phyloP scores from a whole-genome alignment of 1,140 invertebrate genomes.

The Drosophila sucinea region DNA sequence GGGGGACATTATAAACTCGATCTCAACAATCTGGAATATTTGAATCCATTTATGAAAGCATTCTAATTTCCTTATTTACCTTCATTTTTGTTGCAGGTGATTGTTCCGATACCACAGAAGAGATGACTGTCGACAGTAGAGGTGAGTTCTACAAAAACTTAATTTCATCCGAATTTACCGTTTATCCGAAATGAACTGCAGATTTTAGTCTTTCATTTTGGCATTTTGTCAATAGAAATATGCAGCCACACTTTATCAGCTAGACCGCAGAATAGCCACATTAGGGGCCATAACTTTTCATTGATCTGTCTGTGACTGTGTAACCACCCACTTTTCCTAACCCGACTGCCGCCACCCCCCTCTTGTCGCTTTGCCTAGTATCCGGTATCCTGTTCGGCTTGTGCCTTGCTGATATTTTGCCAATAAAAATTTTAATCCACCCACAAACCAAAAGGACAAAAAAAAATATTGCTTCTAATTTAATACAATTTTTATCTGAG shows the following conservation, averaged over 20 bases:
- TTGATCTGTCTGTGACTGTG: constrained; percentile 1
- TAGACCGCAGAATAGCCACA: constrained; percentile 7
- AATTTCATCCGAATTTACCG: background rate
- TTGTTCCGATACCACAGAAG: constrained; percentile 82
- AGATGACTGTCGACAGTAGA: constrained; percentile 82
- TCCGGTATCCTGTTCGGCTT: constrained; percentile 5
- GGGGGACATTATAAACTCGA: background rate
- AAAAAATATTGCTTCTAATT: constrained; percentile 57
- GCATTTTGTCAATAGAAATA: constrained; percentile 31
- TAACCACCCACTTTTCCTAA: background rate
- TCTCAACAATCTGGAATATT: constrained; percentile 5
- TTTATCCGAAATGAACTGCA: no score
- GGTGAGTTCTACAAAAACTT: constrained; percentile 56
- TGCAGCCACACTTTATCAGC: constrained; percentile 8
- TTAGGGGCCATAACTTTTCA: constrained; percentile 2
- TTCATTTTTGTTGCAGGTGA: constrained; percentile 65
- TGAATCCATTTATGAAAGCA: constrained; percentile 19
- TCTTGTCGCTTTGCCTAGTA: background rate
- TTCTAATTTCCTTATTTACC: background rate
- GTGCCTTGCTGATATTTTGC: constrained; percentile 66
- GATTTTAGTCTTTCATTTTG: constrained; percentile 21
- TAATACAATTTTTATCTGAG: constrained; percentile 72
- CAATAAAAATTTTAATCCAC: constrained; percentile 81
- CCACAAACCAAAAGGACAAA: constrained; percentile 24
- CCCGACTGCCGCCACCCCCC: background rate